Evolutionary conservation across 2,797 vertebrate genomes (phyloP), one percentile per base, ranked within the genome.

Genomic region (Chaenodraco wilsoni): DNA sequence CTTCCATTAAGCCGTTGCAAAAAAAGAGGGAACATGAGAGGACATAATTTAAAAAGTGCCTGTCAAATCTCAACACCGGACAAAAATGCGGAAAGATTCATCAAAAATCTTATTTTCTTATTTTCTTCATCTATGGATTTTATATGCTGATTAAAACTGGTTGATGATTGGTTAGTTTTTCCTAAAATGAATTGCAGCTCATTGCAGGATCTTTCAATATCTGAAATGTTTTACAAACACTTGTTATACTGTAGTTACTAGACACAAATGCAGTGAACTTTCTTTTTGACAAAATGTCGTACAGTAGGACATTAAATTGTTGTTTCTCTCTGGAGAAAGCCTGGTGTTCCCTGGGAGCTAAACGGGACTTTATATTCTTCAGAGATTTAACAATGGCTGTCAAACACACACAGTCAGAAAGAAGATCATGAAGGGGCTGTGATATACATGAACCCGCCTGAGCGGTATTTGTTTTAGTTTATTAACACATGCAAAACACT

Each of bases 281-380:
- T 59, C 43, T 54, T n/a, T 37, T 46, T 11, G 2, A 51, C 16
- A 73, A 71, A 80, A 65, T 2, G 55, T 71, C 60, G 15, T 19
- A 19, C 19, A 19, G 19, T n/a, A 46, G 23, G 78, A 70, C 46
- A 52, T 67, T 17, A 17, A 16, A 64, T 33, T 65, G 57, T 59
- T 74, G 64, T 72, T 52, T 45, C 49, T 68, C 62, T 72, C 62
- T 49, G 8, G 44, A 69, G 74, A 84, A 74, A 73, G 63, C 65
- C 66, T 72, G 66, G 23, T 50, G 33, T 43, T 76, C 61, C 40
- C 59, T 43, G 8, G 21, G 33, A 78, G 40, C 41, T 40, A 19
- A 50, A 80, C 78, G 85, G 79, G 70, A 56, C 63, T 73, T 56
- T 12, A 61, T 87, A 85, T 71, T 46, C 62, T 68, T 65, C 64